Percentiles rank a stretch among this genome's conserved stretches.
These are phyloP conservation scores for Alexandromys fortis DNA, from an alignment of 2,113 vertebrate genomes.

Conservation along the genomic window DNA sequence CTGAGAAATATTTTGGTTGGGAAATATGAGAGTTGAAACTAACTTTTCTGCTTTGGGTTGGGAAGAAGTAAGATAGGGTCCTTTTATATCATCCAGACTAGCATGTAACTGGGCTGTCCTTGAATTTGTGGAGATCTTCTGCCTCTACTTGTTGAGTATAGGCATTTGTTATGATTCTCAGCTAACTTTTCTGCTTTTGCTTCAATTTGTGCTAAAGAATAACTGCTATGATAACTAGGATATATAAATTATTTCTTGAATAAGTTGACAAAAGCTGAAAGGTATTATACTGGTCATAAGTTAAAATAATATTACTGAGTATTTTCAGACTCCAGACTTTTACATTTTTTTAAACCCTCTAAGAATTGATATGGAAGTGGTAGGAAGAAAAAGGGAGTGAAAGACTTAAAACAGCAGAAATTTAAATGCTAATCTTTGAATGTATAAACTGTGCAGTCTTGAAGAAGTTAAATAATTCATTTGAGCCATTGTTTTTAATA, in stretches of 20 bases:
- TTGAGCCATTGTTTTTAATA: constrained; percentile 5
- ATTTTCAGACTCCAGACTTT: constrained; percentile 51
- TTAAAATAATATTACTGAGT: constrained; percentile 30
- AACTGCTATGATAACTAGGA: not conserved
- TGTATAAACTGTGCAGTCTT: constrained; percentile 27
- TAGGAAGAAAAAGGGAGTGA: constrained; percentile 43
- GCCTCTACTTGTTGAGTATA: not conserved
- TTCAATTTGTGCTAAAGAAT: constrained; percentile 40
- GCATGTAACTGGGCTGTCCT: not conserved
- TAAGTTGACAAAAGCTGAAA: constrained; percentile 46
- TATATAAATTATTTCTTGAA: constrained; percentile 40
- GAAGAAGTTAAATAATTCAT: constrained; percentile 55
- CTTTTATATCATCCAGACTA: not conserved
- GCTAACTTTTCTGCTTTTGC: constrained; percentile 33
- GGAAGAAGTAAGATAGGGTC: not conserved
- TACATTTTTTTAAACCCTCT: constrained; percentile 12
- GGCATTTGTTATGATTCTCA: not conserved
- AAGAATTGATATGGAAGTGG: not conserved
- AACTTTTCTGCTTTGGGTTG: not conserved
- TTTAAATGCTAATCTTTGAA: constrained; percentile 35
- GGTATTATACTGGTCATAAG: constrained; percentile 23
- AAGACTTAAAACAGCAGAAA: constrained; percentile 34
- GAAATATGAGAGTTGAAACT: constrained; percentile 44
- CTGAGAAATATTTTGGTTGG: constrained; percentile 43
- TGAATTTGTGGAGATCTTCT: not conserved